phyloP scores from a whole-genome alignment of 2,888 invertebrate species.

The Cosmopolites sordidus region DNA sequence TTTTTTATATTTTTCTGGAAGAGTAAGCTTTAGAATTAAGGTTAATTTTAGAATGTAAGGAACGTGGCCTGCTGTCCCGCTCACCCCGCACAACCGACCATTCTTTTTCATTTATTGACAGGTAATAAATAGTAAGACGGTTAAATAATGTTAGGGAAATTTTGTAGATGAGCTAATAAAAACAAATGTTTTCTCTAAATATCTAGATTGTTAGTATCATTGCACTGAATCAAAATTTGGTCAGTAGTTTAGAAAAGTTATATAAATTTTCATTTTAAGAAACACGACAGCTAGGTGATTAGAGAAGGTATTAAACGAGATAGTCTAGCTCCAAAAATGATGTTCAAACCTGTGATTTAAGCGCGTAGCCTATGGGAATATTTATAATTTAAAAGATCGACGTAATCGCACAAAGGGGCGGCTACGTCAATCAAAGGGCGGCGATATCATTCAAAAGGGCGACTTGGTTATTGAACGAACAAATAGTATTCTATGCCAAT shows the following conservation, averaged over 20 bases:
- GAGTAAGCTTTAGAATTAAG: constrained; percentile 19
- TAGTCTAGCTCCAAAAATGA: constrained; percentile 25
- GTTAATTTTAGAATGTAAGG: no score
- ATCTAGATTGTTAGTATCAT: constrained; percentile 13
- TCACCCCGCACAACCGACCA: no score
- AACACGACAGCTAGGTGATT: constrained; percentile 14
- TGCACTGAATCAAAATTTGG: constrained; percentile 15
- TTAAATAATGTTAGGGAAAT: constrained; percentile 19
- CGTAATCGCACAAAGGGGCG: no score
- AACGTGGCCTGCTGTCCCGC: no score
- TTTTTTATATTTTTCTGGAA: constrained; percentile 22
- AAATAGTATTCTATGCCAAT: no score
- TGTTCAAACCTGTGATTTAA: constrained; percentile 27
- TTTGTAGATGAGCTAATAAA: constrained; percentile 19
- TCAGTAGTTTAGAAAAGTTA: constrained; percentile 19
- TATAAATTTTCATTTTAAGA: constrained; percentile 11
- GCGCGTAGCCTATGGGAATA: background rate
- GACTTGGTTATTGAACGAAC: no score
- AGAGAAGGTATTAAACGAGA: constrained; percentile 17
- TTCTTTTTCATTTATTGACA: constrained; percentile 17
- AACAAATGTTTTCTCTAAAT: constrained; percentile 21
- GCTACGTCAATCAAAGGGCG: no score
- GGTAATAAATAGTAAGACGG: constrained; percentile 16
- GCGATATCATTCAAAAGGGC: no score
- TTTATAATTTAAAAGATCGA: no score